These are phyloP conservation scores for Chrysolina haemoptera DNA, from an alignment of 2,888 invertebrate species.

Conservation along the genomic window DNA sequence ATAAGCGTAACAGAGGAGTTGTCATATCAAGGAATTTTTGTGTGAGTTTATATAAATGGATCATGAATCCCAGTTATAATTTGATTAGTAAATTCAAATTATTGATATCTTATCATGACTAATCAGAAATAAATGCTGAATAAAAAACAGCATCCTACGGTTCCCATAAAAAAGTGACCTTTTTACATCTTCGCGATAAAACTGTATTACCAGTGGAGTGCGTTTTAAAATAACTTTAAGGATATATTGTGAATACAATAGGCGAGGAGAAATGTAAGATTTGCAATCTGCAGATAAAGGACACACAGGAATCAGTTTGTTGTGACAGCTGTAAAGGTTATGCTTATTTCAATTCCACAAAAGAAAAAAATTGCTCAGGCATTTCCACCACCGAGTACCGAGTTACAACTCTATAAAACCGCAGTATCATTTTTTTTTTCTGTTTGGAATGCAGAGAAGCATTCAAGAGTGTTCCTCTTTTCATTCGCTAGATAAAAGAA, in stretches of 20 bases:
- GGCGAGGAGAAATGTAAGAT: constrained; percentile 5
- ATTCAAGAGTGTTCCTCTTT: too few species aligned
- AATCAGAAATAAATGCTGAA: constrained; percentile 12
- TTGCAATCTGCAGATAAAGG: constrained; percentile 23
- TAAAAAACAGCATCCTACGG: constrained; percentile 18
- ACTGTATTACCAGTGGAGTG: constrained; percentile 18
- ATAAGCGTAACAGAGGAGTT: too few species aligned
- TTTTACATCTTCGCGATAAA: constrained; percentile 17
- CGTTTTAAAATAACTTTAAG: neutral
- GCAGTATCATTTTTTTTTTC: too few species aligned
- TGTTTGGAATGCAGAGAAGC: too few species aligned
- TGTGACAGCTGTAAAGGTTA: too few species aligned
- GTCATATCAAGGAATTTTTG: too few species aligned
- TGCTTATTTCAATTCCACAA: too few species aligned
- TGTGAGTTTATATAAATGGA: constrained; percentile 13
- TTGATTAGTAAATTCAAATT: constrained; percentile 18
- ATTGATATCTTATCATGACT: neutral
- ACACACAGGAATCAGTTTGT: neutral
- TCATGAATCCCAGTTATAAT: constrained; percentile 15
- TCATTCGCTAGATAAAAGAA: too few species aligned
- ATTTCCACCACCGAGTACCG: too few species aligned
- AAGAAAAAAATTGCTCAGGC: too few species aligned
- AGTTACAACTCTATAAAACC: too few species aligned
- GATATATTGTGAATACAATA: neutral
- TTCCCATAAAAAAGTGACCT: constrained; percentile 9